Evolutionary conservation across 1,140 invertebrate species (phyloP), one percentile per base, ranked within the genome.

Genomic region (Microplitis demolitor): DNA sequence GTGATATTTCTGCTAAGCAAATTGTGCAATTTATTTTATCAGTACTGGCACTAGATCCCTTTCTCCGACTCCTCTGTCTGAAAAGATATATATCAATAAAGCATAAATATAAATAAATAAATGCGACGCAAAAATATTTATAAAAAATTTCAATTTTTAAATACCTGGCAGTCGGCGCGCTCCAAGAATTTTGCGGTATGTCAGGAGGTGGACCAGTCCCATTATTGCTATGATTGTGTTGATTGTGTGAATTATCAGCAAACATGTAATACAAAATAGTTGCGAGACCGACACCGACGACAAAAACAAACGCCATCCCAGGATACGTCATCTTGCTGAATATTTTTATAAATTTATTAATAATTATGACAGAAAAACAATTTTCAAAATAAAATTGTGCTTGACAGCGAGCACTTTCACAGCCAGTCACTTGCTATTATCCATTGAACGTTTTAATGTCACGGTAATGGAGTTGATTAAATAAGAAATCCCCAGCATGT

Each of bases 181-280:
- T 64, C 71, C 67, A 73, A 13, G 69, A 62, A 35, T 73, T 66
- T 0, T 62, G 39, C 0, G 45, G 24, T 60, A 45, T 45, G 39
- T 76, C 74, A 6, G 71, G 50, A 4, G 62, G 68, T 5, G 50
- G 56, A 13, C 70, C 50, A 37, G 37, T 53, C 8, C 54, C 66
- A 56, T 58, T 45, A 31, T 66, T 63, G 3, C 64, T 45, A 56
- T 76, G 58, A n/a, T 56, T 14, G 68, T 71, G 34, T 0, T 71
- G 68, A 50, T 66, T 62, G 24, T 75, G 56, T 39, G 58, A 31
- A 68, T 71, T 54, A 45, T 76, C 75, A 13, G 74, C 74, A 63
- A 82, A 81, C 34, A 82, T 74, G 56, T 80, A 81, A 64, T 81
- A 80, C 3, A 83, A 62, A 33, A 78, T 64, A 3, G 78, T 73